Evolutionary conservation across 1,140 invertebrate species (phyloP), one percentile per base, ranked within the genome.

Genomic region (Drosophila nannoptera): DNA sequence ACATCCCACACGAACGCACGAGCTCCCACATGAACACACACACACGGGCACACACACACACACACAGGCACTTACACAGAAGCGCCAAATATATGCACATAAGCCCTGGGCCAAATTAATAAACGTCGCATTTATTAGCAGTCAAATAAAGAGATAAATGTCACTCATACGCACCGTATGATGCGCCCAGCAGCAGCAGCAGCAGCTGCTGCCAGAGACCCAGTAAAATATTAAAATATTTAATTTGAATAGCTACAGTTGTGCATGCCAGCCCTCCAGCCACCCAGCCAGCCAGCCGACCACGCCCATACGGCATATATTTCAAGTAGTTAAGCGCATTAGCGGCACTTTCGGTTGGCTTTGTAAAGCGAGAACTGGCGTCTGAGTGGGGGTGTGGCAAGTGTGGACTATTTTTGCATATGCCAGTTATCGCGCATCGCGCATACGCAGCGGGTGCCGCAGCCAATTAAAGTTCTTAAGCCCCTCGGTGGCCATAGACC

Each of bases 241-340:
- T 78, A 69, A 61, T 76, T 76, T 73, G 66, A 69, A 76, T 69
- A 61, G 69, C 67, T 65, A 69, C 40, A 59, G 46, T 69, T 22
- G 22, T 22, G 22, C 22, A 32, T 68, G 65, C 46, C 54, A 64
- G 58, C n/a, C n/a, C n/a, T n/a, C n/a, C n/a, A n/a, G 58, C 45
- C 69, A 65, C 60, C 63, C 76, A 78, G 29, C 48, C 43, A 22
- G 8, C 36, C 12, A 32, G 22, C 22, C n/a, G 22, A 6, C 22
- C 59, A 35, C 2, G 9, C 29, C 14, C 62, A 54, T 54, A 67
- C 65, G 58, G 61, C 73, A 86, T 77, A 84, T 84, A 84, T 84
- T 86, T 84, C 80, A 86, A 86, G 84, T 86, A 86, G 81, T 86
- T 86, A 86, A 86, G 81, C 81, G 81, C 81, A 86, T 86, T 86